Percentiles rank a stretch among this genome's conserved stretches.
These are phyloP conservation scores for Chionis minor DNA, from an alignment of 2,113 vertebrate species.

Conservation along the genomic window DNA sequence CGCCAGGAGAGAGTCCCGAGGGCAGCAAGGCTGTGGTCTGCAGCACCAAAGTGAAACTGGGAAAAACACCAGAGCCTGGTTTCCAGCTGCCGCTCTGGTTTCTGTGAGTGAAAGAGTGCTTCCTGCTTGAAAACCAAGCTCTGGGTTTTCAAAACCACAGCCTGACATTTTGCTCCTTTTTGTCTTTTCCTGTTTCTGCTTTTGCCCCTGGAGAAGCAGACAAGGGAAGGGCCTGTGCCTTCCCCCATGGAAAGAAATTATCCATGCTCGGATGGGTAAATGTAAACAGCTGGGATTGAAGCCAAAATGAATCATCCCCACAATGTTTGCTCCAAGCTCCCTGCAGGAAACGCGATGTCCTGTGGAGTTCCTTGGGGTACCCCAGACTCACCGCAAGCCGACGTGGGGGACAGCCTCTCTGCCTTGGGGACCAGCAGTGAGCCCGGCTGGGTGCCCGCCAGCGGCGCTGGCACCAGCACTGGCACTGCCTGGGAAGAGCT, in stretches of 20 bases:
- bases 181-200: conserved; percentile 13
- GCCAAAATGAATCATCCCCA: not conserved
- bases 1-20: accelerated
- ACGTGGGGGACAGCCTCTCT: conserved; percentile 86
- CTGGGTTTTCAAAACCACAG: conserved; percentile 5
- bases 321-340: not conserved
- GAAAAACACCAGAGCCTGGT: not conserved
- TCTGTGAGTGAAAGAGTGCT: not conserved
- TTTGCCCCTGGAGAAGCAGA: not conserved
- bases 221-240: not conserved
- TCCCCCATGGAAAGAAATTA: accelerated
- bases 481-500: conserved; percentile 15
- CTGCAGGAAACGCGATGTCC: not conserved
- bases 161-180: not conserved
- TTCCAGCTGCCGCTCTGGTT: not conserved
- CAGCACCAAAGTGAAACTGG: not conserved
- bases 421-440: conserved; percentile 82
- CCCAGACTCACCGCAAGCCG: conserved; percentile 70
- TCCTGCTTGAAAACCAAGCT: not conserved
- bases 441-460: not conserved
- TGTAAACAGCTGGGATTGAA: not conserved
- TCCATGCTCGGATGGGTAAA: not conserved
- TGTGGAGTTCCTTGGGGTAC: not conserved
- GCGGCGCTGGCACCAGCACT: not conserved
- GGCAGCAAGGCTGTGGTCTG: not conserved